Evolutionary conservation across 2,888 invertebrate species (phyloP).

Genomic region (Bellardia bayeri): DNA sequence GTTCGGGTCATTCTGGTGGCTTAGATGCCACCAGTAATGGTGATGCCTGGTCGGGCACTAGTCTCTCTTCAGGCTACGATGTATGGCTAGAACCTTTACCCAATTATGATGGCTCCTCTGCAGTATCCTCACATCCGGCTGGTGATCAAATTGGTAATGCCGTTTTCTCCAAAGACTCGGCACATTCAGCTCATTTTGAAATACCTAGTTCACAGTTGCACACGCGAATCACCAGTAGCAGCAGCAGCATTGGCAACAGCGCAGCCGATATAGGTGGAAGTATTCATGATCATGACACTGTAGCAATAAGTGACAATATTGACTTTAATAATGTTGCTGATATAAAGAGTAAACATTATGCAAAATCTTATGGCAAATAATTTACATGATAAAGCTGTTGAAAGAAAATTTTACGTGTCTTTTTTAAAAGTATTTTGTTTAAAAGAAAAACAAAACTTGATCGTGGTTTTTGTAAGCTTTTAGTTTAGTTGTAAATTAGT

Average conservation of each 20-base stretch:
- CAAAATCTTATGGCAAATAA: slow-evolving; percentile 74
- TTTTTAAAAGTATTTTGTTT: background rate
- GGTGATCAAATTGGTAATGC: slow-evolving; percentile 22
- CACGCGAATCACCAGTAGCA: slow-evolving; percentile 70
- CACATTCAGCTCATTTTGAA: slow-evolving; percentile 32
- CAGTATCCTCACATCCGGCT: slow-evolving; percentile 14
- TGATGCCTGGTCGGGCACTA: slow-evolving; percentile 62
- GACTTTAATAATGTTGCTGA: slow-evolving; percentile 74
- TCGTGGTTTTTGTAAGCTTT: too few species aligned
- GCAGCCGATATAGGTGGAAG: slow-evolving; percentile 11
- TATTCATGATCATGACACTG: slow-evolving; percentile 39
- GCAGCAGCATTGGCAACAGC: slow-evolving; percentile 22
- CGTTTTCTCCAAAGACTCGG: slow-evolving; percentile 35
- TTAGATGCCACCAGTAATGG: slow-evolving; percentile 1
- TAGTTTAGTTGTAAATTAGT: too few species aligned
- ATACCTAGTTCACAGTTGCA: slow-evolving; percentile 62
- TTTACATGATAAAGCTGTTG: background rate
- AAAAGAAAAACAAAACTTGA: too few species aligned
- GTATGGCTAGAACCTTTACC: slow-evolving; percentile 61
- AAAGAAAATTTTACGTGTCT: background rate
- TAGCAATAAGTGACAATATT: slow-evolving; percentile 72
- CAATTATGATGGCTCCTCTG: slow-evolving; percentile 33
- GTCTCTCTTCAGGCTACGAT: slow-evolving; percentile 58
- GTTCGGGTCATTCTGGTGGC: background rate
- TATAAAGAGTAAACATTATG: slow-evolving; percentile 56